Evolutionary conservation across 2,113 vertebrate genomes (phyloP).

Genomic region (cattle (Bos taurus)): DNA sequence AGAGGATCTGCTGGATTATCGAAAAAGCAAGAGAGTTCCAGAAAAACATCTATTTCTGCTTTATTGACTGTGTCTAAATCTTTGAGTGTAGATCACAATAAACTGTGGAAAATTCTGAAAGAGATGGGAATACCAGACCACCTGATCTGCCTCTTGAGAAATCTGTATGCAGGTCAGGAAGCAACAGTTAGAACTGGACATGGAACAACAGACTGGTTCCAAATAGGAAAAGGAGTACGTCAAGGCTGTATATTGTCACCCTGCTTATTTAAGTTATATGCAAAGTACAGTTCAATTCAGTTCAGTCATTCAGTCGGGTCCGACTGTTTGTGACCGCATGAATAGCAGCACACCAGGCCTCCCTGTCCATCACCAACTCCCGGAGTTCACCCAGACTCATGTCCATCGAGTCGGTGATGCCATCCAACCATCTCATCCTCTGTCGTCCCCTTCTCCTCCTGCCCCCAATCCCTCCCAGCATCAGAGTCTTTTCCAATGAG

Average conservation of each 20-base stretch:
- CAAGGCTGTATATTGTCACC: not conserved
- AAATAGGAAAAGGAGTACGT: not conserved
- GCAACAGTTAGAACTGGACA: not conserved
- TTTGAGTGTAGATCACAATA: not conserved
- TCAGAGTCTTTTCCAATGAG: no score
- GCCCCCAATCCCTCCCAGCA: no score
- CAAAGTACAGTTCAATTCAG: not conserved
- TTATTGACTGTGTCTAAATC: not conserved
- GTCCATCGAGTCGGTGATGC: no score
- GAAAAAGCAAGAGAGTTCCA: not conserved
- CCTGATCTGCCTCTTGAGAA: not conserved
- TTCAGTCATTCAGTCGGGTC: no score
- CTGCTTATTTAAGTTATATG: not conserved
- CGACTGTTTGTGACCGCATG: no score
- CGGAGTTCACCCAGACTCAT: no score
- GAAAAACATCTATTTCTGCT: not conserved
- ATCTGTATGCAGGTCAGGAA: not conserved
- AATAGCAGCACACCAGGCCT: no score
- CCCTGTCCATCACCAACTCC: no score
- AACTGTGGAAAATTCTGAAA: not conserved
- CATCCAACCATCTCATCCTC: no score
- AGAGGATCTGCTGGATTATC: not conserved
- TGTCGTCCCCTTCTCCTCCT: no score
- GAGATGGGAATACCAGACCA: not conserved
- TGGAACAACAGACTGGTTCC: not conserved